phyloP scores from a whole-genome alignment of 2,113 vertebrate species.

The Perca schrenkii region DNA sequence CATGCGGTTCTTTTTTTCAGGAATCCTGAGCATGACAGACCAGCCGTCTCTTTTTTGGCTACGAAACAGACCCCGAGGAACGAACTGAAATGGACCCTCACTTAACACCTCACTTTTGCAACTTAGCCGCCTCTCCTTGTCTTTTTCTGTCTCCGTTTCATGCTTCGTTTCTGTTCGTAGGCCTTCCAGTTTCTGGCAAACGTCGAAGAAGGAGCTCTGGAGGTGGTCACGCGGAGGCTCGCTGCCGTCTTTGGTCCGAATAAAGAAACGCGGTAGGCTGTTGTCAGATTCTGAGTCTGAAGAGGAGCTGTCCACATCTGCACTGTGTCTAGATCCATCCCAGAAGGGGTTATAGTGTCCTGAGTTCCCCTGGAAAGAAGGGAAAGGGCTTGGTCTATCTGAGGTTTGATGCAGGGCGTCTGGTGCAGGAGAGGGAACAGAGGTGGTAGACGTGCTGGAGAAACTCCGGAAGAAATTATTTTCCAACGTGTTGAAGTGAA shows the following conservation, averaged over 20 bases:
- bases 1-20: constrained; percentile 99
- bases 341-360: constrained; percentile 94
- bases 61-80: constrained; percentile 88
- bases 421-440: constrained; percentile 58
- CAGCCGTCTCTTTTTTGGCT: constrained; percentile 90
- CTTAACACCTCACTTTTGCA: constrained; percentile 59
- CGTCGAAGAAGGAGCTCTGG: constrained; percentile 89
- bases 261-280: constrained; percentile 84
- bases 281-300: constrained; percentile 77
- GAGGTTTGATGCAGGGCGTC: constrained; percentile 64
- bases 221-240: constrained; percentile 89
- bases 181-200: constrained; percentile 91
- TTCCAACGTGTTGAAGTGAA: constrained; percentile 80
- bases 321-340: constrained; percentile 81
- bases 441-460: constrained; percentile 69
- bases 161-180: constrained; percentile 81
- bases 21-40: constrained; percentile 96
- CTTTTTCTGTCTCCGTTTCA: constrained; percentile 22
- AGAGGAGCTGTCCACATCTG: constrained; percentile 76
- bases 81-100: constrained; percentile 69
- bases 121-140: constrained; percentile 52
- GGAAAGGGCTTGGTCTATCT: constrained; percentile 78
- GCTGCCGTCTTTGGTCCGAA: constrained; percentile 83
- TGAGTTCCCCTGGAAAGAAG: constrained; percentile 83
- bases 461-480: constrained; percentile 83